Evolutionary conservation across 2,888 invertebrate genomes (phyloP).

Genomic region (Tetramorium bicarinatum): DNA sequence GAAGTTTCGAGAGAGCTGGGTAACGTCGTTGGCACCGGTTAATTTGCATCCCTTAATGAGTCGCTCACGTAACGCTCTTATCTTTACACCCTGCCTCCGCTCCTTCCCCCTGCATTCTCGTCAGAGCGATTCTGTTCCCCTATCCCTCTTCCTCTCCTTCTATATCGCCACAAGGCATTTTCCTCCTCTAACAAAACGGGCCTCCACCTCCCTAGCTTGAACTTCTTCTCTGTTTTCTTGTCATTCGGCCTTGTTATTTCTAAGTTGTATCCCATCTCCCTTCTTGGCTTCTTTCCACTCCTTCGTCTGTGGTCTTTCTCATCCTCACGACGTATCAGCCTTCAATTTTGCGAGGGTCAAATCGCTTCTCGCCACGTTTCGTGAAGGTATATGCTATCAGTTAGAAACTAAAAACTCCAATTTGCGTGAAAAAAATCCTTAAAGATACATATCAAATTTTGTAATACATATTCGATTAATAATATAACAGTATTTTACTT

Average conservation of each 20-base stretch:
- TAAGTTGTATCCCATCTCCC: conserved; percentile 71
- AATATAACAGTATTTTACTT: background rate
- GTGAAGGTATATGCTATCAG: conserved; percentile 40
- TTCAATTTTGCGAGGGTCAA: conserved; percentile 66
- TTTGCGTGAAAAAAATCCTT: conserved; percentile 39
- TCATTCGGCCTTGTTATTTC: conserved; percentile 80
- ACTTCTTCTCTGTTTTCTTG: conserved; percentile 78
- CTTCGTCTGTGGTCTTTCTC: conserved; percentile 56
- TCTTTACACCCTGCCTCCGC: conserved; percentile 77
- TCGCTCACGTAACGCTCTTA: conserved; percentile 84
- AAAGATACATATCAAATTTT: background rate
- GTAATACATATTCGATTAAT: background rate
- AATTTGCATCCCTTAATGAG: conserved; percentile 86
- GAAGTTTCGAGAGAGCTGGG: conserved; percentile 76
- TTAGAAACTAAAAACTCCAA: conserved; percentile 56
- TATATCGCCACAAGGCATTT: conserved; percentile 46
- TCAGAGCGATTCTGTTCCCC: conserved; percentile 55
- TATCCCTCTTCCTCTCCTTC: conserved; percentile 36
- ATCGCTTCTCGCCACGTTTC: conserved; percentile 47
- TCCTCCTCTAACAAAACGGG: conserved; percentile 65
- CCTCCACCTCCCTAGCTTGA: conserved; percentile 52
- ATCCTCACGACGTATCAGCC: conserved; percentile 60
- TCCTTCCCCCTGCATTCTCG: conserved; percentile 40
- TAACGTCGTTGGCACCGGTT: conserved; percentile 77
- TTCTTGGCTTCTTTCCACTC: conserved; percentile 55